Percentiles rank a stretch among this genome's conserved stretches.
Conservation (phyloP, 2,888 invertebrate genomes). For the Dichetophora obliterata region DNA sequence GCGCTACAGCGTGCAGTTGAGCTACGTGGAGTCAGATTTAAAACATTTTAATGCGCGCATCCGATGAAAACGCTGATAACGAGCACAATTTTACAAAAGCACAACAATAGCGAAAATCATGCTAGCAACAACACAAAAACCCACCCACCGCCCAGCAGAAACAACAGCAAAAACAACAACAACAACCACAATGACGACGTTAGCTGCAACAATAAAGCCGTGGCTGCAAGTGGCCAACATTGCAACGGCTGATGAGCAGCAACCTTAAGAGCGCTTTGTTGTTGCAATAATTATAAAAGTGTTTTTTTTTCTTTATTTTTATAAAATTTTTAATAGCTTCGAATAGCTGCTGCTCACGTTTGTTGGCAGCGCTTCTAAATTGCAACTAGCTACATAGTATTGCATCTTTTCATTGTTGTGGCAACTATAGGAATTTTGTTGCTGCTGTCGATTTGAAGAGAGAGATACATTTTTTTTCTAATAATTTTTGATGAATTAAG, state of each 20-base stretch:
- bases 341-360: background rate
- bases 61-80: too few relatives aligned
- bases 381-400: background rate
- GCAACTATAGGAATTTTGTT: background rate
- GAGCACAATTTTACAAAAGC: too few relatives aligned
- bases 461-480: too few relatives aligned
- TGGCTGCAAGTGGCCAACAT: background rate
- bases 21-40: too few relatives aligned
- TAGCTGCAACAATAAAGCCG: background rate
- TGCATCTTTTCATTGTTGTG: background rate
- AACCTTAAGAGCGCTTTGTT: background rate
- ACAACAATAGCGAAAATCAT: too few relatives aligned
- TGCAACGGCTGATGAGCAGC: constrained; percentile 7
- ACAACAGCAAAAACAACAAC: background rate
- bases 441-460: background rate
- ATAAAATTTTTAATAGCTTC: background rate
- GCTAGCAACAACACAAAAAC: background rate
- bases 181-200: background rate
- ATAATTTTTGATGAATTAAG: too few relatives aligned
- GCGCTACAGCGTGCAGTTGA: too few relatives aligned
- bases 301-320: background rate
- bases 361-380: background rate
- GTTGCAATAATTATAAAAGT: background rate
- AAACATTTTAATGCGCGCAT: too few relatives aligned
- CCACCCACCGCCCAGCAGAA: background rate